Base-by-base conservation (phyloP, 2,797 vertebrate species). In the Danio albolineatus region DNA sequence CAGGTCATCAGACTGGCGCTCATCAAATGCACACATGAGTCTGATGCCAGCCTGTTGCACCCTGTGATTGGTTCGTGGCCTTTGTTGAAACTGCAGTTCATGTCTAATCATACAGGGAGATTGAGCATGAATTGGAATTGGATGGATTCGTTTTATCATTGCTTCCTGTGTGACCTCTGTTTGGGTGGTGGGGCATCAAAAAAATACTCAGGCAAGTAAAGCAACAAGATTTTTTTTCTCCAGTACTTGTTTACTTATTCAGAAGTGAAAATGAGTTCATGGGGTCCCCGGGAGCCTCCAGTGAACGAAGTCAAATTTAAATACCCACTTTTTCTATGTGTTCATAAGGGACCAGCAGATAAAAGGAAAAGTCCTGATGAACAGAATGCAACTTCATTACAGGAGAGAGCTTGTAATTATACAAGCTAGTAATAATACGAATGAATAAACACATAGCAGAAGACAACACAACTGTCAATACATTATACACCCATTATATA, bases 71-170 rank as follows among this genome's bases (percentile, higher is more conserved):
- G 57, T 44, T 72, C 8, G 57, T 46, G 65, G 65, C 57, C 57
- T 79, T 74, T 83, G 56, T 72, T 62, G 59, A 76, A 64, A 49
- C 76, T 64, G 44, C 56, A 69, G 79, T 60, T 80, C 61, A 74
- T 43, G 43, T 76, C 62, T 75, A 75, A 81, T 75, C 43, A 61
- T 53, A 74, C 78, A 53, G 56, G 38, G 53, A 80, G 64, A 74
- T 72, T 53, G 78, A 61, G 64, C 67, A 46, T 59, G 71, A 19
- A 75, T 60, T 21, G 54, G 62, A 75, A 53, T n/a, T 16, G 54
- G 79, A 36, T 19, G 72, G 72, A 69, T 81, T 75, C 64, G 61
- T 81, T 75, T 69, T 61, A 81, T 74, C 62, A 51, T 62, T 46
- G 62, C 12, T 73, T 57, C 44, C 51, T 60, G 62, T 43, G 72